A percentile compares a stretch with the other conserved stretches of the same genome.
phyloP scores from a whole-genome alignment of 2,888 invertebrate species.

The Leucophenga maculata region DNA sequence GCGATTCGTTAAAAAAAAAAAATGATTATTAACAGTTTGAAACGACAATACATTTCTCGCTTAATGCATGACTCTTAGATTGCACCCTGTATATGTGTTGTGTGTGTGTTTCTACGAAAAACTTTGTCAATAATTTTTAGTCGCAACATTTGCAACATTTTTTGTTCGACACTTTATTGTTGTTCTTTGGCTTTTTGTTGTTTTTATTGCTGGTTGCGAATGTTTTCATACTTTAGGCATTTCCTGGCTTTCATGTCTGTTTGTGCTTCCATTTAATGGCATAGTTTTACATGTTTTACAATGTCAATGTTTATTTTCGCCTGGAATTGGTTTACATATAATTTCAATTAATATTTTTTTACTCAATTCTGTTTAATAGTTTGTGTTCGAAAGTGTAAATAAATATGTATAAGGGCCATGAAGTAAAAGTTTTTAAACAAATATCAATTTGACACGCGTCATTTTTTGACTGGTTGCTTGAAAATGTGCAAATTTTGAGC shows the following conservation, averaged over 20 bases:
- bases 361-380: neutral
- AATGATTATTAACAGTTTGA: no score
- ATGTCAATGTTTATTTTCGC: neutral
- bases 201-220: constrained; percentile 24
- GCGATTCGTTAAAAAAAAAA: no score
- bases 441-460: neutral
- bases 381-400: neutral
- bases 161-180: constrained; percentile 38
- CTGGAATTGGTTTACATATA: constrained; percentile 12
- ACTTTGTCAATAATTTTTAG: constrained; percentile 32
- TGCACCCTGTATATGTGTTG: constrained; percentile 29
- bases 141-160: constrained; percentile 23
- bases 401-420: neutral
- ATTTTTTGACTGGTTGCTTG: no score
- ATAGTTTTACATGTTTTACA: no score
- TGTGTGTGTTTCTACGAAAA: constrained; percentile 32
- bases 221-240: constrained; percentile 37
- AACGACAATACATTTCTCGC: no score
- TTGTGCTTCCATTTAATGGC: constrained; percentile 17
- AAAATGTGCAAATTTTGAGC: no score
- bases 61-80: no score
- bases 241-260: constrained; percentile 8
- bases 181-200: constrained; percentile 37
- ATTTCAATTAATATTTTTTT: neutral
- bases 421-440: neutral